Evolutionary conservation across 2,113 vertebrate genomes (phyloP).

Genomic region (Prochilodus magdalenae): DNA sequence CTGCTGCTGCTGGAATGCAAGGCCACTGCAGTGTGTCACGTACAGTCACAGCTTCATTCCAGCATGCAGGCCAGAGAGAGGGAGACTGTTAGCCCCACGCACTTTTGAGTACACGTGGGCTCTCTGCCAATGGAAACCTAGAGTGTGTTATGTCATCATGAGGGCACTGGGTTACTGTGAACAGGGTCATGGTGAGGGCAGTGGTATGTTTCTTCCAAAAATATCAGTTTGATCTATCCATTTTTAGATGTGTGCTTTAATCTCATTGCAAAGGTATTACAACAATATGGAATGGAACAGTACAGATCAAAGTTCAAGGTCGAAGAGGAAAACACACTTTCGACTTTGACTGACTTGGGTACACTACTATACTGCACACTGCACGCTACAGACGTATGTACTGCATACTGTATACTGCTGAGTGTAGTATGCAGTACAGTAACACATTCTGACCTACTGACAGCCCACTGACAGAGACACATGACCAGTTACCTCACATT

Average conservation of each 20-base stretch:
- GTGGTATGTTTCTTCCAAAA: not conserved
- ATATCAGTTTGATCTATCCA: not conserved
- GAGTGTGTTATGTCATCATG: constrained; percentile 24
- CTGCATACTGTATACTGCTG: no score
- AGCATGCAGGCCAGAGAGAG: constrained; percentile 52
- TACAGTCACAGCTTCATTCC: constrained; percentile 37
- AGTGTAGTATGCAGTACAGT: no score
- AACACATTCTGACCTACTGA: no score
- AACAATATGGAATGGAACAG: not conserved
- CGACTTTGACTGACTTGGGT: no score
- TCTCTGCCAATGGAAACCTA: constrained; percentile 24
- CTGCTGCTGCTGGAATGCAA: constrained; percentile 47
- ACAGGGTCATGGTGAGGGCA: constrained; percentile 50
- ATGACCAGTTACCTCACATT: no score
- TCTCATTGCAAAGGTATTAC: not conserved
- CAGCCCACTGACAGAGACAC: no score
- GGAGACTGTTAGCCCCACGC: constrained; percentile 31
- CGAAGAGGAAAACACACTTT: not conserved
- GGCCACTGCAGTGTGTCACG: constrained; percentile 55
- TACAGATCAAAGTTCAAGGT: no score
- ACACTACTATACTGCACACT: no score
- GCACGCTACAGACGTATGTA: no score
- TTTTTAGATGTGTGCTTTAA: not conserved
- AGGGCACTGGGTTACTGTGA: constrained; percentile 33
- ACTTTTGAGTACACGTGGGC: not conserved